These are phyloP conservation scores for Arrhamphus sclerolepis DNA, from an alignment of 2,797 vertebrate species.

Conservation along the genomic window DNA sequence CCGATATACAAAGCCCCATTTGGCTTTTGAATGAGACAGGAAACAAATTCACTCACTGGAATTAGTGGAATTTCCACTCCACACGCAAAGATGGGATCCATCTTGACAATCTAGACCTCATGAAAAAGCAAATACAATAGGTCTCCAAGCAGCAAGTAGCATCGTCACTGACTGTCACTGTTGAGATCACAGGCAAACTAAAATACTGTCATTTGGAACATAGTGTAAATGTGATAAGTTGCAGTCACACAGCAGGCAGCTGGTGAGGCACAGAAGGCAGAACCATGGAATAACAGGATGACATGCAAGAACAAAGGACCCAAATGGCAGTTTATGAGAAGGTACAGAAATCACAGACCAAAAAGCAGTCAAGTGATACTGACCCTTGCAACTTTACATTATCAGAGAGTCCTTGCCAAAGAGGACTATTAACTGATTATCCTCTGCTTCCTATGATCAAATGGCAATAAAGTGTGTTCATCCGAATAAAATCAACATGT, in stretches of 20 bases:
- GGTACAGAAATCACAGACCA: conserved; percentile 22
- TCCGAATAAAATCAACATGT: conserved; percentile 21
- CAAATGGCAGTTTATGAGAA: conserved; percentile 28
- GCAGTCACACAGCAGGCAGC: conserved; percentile 27
- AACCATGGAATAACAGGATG: conserved; percentile 28
- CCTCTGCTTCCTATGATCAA: conserved; percentile 14
- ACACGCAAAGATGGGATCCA: conserved; percentile 42
- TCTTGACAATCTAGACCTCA: conserved; percentile 66
- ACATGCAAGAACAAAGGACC: too few species aligned
- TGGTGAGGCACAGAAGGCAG: conserved; percentile 25
- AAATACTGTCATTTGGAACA: conserved; percentile 67
- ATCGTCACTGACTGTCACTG: conserved; percentile 49
- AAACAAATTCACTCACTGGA: conserved; percentile 40
- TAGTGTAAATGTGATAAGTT: conserved; percentile 65
- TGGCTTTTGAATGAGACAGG: conserved; percentile 29
- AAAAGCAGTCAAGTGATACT: neutral
- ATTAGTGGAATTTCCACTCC: conserved; percentile 23
- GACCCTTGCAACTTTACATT: neutral
- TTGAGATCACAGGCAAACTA: conserved; percentile 42
- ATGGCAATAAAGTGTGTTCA: conserved; percentile 17
- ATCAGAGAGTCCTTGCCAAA: neutral
- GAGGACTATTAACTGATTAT: conserved; percentile 35
- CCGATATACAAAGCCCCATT: conserved; percentile 32
- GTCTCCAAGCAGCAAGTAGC: conserved; percentile 56
- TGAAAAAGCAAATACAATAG: conserved; percentile 56